Base-by-base conservation (phyloP, 2,888 invertebrate genomes). In the Hecatera dysodea region DNA sequence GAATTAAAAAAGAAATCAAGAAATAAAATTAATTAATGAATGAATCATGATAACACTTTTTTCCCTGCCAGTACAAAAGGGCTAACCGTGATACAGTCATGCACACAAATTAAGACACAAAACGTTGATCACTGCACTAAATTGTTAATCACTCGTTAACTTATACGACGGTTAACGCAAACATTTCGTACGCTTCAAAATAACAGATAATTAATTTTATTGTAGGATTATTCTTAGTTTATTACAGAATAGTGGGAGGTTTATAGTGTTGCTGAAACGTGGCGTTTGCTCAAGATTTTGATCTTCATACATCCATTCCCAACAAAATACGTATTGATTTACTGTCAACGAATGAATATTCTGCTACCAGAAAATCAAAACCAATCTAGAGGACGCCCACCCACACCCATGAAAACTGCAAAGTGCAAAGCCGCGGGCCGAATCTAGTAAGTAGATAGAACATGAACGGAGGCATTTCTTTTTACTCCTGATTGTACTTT, bases 131-230 rank as follows among this genome's bases (percentile, higher is more conserved):
- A 69, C 68, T 63, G 67, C 64, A 77, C 78, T 66, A 73, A 77
- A 83, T 75, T 69, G 57, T 75, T 84, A 81, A 85, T 83, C 72
- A 76, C 82, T 77, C 72, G 84, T 85, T 83, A 84, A 71, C 60
- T 71, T 80, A 74, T 75, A 72, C 56, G 73, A 64, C 68, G 24
- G 63, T 73, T 75, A 71, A 67, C 65, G 57, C 29, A 53, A 50
- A 66, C 56, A 72, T 66, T 72, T 55, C 42, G 42, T 72, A 74
- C 79, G 75, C 53, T 55, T 42, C 48, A 42, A 72, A 75, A 75
- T 75, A 66, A 65, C 33, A 11, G 24, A 8, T 11, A 55, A 56
- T 22, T 11, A 55, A 36, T 56, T 11, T 19, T 0, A 1, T 56
- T 11, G n/a, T 0, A 1, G 22, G 8, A 61, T 46, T 22, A 48